Evolutionary conservation across 2,888 invertebrate species (phyloP).

Genomic region (Luperina nickerlii): DNA sequence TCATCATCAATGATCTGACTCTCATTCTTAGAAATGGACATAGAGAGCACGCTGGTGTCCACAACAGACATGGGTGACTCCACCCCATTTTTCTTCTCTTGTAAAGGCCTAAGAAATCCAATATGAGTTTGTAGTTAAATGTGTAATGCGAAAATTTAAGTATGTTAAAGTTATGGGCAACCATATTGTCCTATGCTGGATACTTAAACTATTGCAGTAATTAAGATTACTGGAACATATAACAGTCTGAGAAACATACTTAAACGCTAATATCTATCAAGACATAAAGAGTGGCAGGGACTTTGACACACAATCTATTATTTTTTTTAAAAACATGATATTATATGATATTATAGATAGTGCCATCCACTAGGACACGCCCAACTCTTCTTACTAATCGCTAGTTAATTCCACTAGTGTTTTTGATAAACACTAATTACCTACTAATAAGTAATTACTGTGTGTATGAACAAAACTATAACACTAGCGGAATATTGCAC

Average conservation of each 20-base stretch:
- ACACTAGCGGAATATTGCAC: too few species aligned
- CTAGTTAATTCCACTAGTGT: too few species aligned
- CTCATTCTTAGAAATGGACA: conserved; percentile 91
- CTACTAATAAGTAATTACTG: too few species aligned
- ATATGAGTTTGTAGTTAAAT: background rate
- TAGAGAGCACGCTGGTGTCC: conserved; percentile 90
- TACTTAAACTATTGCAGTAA: background rate
- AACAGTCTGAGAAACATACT: background rate
- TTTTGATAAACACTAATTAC: too few species aligned
- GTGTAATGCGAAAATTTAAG: background rate
- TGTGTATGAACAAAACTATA: too few species aligned
- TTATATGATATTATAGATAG: too few species aligned
- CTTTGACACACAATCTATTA: background rate
- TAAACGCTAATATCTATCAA: background rate
- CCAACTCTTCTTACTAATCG: too few species aligned
- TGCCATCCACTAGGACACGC: too few species aligned
- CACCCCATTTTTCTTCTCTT: conserved; percentile 87
- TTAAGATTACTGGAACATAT: background rate
- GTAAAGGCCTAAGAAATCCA: conserved; percentile 72
- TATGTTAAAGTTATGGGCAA: background rate
- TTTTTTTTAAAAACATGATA: too few species aligned
- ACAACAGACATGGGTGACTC: conserved; percentile 91
- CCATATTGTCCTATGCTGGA: too few species aligned
- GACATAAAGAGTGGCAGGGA: background rate
- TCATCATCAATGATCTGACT: conserved; percentile 82